Conservation (phyloP, 2,797 vertebrate genomes). For the Parotocinclus haroldoi region DNA sequence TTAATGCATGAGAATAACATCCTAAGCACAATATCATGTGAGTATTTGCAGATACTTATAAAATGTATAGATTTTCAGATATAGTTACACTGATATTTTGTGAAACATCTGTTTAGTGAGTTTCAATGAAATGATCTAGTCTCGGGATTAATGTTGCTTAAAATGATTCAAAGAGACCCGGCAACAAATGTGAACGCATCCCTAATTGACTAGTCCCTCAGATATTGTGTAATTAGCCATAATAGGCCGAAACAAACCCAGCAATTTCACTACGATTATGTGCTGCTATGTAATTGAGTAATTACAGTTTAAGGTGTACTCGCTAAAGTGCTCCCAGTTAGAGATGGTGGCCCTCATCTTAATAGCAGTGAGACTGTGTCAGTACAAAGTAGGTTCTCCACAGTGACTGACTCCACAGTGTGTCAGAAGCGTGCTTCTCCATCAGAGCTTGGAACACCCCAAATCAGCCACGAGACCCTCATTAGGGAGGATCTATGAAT, state of each 20-base stretch:
- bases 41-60: conserved; percentile 16
- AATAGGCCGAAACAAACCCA: conserved; percentile 40
- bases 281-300: conserved; percentile 47
- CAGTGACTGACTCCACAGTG: conserved; percentile 40
- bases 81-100: background rate
- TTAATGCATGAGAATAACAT: conserved; percentile 60
- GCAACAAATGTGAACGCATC: conserved; percentile 16
- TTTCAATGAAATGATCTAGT: conserved; percentile 9
- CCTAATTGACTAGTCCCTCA: conserved; percentile 38
- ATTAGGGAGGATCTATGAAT: conserved; percentile 78
- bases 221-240: conserved; percentile 41
- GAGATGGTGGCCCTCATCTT: conserved; percentile 23
- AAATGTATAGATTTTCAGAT: conserved; percentile 15
- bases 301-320: conserved; percentile 44
- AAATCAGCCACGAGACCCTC: conserved; percentile 76
- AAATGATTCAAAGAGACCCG: conserved; percentile 25
- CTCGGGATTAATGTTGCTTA: conserved; percentile 18
- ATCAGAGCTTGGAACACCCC: conserved; percentile 57
- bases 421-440: conserved; percentile 65
- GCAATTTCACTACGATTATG: conserved; percentile 44
- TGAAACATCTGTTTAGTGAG: background rate
- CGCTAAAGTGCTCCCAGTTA: conserved; percentile 38
- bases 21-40: conserved; percentile 4
- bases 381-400: conserved; percentile 45
- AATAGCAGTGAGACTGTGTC: conserved; percentile 54